Conservation (phyloP, 2,113 vertebrate genomes). For the Meriones unguiculatus region DNA sequence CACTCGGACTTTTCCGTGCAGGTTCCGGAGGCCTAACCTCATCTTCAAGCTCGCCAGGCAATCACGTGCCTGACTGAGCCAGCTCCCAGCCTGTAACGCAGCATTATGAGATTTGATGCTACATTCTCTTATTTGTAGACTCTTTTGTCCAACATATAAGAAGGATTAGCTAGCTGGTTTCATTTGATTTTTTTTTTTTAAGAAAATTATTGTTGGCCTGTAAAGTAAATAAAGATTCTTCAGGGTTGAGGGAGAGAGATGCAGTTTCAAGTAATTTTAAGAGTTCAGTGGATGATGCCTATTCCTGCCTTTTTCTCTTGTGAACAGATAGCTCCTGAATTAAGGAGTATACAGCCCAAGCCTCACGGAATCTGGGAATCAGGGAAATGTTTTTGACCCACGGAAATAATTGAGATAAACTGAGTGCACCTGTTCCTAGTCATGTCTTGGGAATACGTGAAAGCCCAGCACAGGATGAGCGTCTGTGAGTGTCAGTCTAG, state of each 20-base stretch:
- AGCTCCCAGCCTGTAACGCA: neutral
- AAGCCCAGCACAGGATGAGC: conserved; percentile 79
- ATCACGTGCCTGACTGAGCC: neutral
- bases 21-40: neutral
- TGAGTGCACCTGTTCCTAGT: conserved; percentile 74
- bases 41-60: neutral
- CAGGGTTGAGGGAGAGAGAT: neutral
- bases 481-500: conserved; percentile 76
- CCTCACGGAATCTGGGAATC: neutral
- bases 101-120: neutral
- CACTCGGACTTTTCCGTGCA: neutral
- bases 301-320: conserved; percentile 36
- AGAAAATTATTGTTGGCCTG: conserved; percentile 58
- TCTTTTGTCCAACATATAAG: neutral
- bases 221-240: conserved; percentile 57
- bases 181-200: conserved; percentile 48
- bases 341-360: neutral
- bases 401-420: conserved; percentile 64
- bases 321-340: neutral
- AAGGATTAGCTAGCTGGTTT: conserved; percentile 5
- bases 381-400: conserved; percentile 65
- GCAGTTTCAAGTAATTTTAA: conserved; percentile 42
- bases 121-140: conserved; percentile 15
- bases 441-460: conserved; percentile 72
- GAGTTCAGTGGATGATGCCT: conserved; percentile 16